Base-by-base conservation (phyloP, 2,113 vertebrate species). In the Strigops habroptila region DNA sequence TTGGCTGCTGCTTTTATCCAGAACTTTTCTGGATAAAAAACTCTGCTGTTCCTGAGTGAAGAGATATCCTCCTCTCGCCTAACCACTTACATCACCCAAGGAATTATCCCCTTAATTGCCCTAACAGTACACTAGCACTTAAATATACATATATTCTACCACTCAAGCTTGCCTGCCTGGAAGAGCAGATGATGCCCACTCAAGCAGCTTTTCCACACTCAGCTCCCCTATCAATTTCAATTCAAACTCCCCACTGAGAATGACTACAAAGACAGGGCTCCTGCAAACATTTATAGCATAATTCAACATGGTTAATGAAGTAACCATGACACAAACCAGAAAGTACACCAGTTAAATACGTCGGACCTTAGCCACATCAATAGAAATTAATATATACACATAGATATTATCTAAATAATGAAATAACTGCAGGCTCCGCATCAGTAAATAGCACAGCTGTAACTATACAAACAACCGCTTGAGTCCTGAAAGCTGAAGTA, bases 121-220 rank as follows among this genome's bases (percentile, higher is more conserved):
- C 59, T 52, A 83, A 51, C 35, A 82, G 79, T n/a, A 52, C 88
- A 90, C 87, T 49, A 97, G 88, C 85, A 80, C 27, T 85, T 69
- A 86, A 55, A 81, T 3, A 73, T 15, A 84, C 12, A 82, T 41
- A 86, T 63, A 46, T 86, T 53, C 59, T 27, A 57, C 63, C 77
- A 89, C 63, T 92, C 84, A 77, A 74, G 57, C 67, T 65, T 59
- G 55, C 1, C 15, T 90, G 86, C n/a, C 83, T 52, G 63, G 14
- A 89, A 76, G 35, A 83, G 79, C 95, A 96, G 85, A 92, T 82
- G 91, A 95, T 96, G 85, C 68, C 84, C 83, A 79, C 81, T 94
- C 70, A 17, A 82, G 67, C 57, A 82, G 88, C 74, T 81, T 86
- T 75, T 33, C 89, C 18, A 8, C 48, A 21, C 80, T 79, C 62